A percentile compares a stretch with the other conserved stretches of the same genome.
Conservation (phyloP, 2,888 invertebrate species). For the Tricholauxania praeusta region DNA sequence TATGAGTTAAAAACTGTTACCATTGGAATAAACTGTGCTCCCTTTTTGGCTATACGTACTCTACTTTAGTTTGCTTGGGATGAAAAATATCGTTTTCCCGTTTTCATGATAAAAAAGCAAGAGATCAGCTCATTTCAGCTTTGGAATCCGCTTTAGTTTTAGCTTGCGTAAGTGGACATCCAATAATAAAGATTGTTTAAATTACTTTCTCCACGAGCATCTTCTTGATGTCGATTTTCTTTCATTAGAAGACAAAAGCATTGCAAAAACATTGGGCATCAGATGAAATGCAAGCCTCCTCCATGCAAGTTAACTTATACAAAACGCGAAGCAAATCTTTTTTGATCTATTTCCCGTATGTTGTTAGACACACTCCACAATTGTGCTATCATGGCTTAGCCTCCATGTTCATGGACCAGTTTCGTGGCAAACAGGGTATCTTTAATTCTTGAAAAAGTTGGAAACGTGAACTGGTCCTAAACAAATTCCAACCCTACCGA, state of each 20-base stretch:
- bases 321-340: not conserved
- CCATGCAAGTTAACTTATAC: not conserved
- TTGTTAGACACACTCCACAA: constrained; percentile 34
- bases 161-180: too few species aligned
- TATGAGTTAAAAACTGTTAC: too few species aligned
- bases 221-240: not conserved
- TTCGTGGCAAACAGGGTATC: constrained; percentile 34
- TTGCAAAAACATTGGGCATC: constrained; percentile 26
- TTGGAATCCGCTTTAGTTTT: constrained; percentile 16
- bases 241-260: constrained; percentile 3
- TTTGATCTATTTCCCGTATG: not conserved
- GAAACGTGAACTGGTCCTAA: constrained; percentile 1
- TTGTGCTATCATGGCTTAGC: constrained; percentile 37
- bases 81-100: not conserved
- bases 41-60: constrained; percentile 20
- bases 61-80: constrained; percentile 17
- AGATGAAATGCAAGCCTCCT: constrained; percentile 21
- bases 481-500: constrained; percentile 18
- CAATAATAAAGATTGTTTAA: not conserved
- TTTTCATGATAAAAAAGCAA: too few species aligned
- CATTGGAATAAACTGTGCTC: too few species aligned
- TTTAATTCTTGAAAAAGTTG: constrained; percentile 7
- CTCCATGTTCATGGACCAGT: constrained; percentile 31
- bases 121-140: not conserved
- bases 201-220: too few species aligned